These are phyloP conservation scores for Caenorhabditis becei DNA, from an alignment of 2,888 invertebrate species.

Conservation along the genomic window DNA sequence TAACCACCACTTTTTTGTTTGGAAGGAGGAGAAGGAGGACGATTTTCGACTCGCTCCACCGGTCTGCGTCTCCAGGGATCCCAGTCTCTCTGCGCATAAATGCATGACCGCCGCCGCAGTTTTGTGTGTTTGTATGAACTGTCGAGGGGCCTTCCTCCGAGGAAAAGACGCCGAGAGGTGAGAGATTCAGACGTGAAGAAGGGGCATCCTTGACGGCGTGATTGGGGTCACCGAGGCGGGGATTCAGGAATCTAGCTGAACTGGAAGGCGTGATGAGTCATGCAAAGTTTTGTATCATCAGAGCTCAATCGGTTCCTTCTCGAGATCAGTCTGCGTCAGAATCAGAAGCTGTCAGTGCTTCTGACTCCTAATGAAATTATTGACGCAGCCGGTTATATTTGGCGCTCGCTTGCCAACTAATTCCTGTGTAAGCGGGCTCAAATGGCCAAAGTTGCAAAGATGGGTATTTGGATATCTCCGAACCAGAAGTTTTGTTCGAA, in stretches of 20 bases:
- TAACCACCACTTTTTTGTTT: constrained; percentile 15
- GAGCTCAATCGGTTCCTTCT: too few relatives aligned
- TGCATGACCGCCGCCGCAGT: constrained; percentile 38
- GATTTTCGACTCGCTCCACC: constrained; percentile 1
- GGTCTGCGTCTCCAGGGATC: constrained; percentile 26
- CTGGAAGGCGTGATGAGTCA: too few relatives aligned
- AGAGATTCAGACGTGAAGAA: constrained; percentile 19
- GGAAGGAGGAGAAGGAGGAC: not conserved
- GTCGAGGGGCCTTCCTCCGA: constrained; percentile 34
- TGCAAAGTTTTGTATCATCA: too few relatives aligned
- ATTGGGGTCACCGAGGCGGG: constrained; percentile 38
- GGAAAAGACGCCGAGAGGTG: constrained; percentile 26
- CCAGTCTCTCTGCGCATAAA: constrained; percentile 16
- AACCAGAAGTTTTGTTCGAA: too few relatives aligned
- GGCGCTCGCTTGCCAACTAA: too few relatives aligned
- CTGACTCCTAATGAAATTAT: too few relatives aligned
- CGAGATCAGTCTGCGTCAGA: too few relatives aligned
- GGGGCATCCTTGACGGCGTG: constrained; percentile 35
- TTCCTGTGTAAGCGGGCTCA: too few relatives aligned
- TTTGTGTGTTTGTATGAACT: constrained; percentile 56
- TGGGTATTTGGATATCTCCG: too few relatives aligned
- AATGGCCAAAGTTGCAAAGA: too few relatives aligned
- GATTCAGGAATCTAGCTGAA: not conserved
- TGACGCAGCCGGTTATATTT: too few relatives aligned
- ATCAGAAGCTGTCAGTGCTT: too few relatives aligned